Evolutionary conservation across 2,113 vertebrate species (phyloP).

Genomic region (Crotalus helleri): DNA sequence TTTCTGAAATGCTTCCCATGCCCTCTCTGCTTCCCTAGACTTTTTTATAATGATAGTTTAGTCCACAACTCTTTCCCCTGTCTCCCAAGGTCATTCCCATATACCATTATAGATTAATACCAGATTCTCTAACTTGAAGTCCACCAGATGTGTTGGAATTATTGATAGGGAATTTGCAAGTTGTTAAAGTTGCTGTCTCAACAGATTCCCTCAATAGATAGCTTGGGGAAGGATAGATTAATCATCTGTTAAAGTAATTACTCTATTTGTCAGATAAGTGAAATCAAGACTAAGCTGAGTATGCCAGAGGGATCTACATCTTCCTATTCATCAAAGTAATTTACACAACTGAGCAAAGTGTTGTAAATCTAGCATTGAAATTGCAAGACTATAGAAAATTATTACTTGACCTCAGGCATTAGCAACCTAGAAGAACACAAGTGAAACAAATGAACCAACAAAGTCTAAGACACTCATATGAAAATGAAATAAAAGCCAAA

Average conservation of each 20-base stretch:
- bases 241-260: not conserved
- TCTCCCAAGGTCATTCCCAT: not conserved
- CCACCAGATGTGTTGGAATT: not conserved
- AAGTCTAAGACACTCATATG: constrained; percentile 3
- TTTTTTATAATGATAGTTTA: not conserved
- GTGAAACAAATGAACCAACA: not conserved
- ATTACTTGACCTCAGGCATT: not conserved
- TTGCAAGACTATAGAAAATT: not conserved
- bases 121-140: not conserved
- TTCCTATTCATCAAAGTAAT: not conserved
- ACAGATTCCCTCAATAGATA: not conserved
- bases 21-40: not conserved
- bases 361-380: not conserved
- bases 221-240: not conserved
- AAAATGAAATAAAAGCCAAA: constrained; percentile 36
- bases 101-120: not conserved
- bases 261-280: not conserved
- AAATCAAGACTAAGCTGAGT: not conserved
- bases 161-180: not conserved
- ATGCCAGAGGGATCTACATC: not conserved
- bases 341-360: not conserved
- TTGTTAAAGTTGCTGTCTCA: not conserved
- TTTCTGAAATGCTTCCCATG: not conserved
- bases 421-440: not conserved
- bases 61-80: not conserved